These are phyloP conservation scores for Allobates femoralis DNA, from an alignment of 2,797 vertebrate genomes.

Conservation along the genomic window DNA sequence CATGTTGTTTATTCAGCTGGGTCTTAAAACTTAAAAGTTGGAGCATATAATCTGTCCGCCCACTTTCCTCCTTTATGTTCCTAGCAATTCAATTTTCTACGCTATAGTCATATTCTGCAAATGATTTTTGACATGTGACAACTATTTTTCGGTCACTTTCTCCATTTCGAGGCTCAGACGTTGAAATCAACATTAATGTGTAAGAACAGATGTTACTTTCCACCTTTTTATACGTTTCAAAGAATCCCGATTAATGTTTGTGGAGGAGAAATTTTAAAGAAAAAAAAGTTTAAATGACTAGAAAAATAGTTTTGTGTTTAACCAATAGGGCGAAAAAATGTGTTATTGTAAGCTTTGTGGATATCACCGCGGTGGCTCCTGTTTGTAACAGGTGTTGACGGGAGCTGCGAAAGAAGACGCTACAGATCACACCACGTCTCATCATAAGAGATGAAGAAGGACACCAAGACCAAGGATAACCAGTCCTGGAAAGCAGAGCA, in stretches of 20 bases:
- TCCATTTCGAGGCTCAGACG: constrained; percentile 27
- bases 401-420: background rate
- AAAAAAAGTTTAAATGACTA: background rate
- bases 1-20: constrained; percentile 59
- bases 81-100: constrained; percentile 29
- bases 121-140: constrained; percentile 33
- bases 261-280: background rate
- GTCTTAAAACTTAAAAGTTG: constrained; percentile 44
- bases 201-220: background rate
- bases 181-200: background rate
- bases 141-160: constrained; percentile 24
- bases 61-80: constrained; percentile 33
- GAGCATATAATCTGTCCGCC: constrained; percentile 42
- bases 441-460: background rate
- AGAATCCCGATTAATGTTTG: background rate
- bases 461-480: background rate
- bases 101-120: constrained; percentile 38
- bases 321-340: background rate
- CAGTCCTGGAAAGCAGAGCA: background rate
- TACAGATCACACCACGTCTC: background rate
- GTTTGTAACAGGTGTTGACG: background rate
- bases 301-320: background rate
- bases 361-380: background rate
- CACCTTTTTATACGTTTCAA: background rate
- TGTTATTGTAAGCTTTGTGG: background rate